These are phyloP conservation scores for Neocloeon triangulifer DNA, from an alignment of 1,140 invertebrate genomes.

Conservation along the genomic window DNA sequence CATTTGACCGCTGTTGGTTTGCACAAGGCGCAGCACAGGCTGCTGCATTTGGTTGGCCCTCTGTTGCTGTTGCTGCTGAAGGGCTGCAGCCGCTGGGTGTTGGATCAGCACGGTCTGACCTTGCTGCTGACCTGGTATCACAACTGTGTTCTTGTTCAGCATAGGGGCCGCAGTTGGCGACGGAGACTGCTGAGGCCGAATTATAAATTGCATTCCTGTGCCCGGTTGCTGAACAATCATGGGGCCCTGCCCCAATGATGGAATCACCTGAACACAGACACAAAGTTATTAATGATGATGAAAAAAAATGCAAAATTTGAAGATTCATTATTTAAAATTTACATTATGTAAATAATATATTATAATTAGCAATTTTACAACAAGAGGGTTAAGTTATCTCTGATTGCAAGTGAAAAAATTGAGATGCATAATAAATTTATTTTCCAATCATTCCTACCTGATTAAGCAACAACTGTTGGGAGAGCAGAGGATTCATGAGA, in stretches of 20 bases:
- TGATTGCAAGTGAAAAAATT: too few species aligned
- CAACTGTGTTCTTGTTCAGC: not conserved
- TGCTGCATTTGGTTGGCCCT: not conserved
- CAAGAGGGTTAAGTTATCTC: too few species aligned
- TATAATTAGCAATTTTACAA: too few species aligned
- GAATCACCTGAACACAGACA: slow-evolving; percentile 12
- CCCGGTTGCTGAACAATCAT: slow-evolving; percentile 18
- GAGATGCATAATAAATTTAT: too few species aligned
- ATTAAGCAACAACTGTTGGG: slow-evolving; percentile 13
- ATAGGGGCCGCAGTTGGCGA: slow-evolving; percentile 2
- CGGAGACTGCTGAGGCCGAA: slow-evolving; percentile 13
- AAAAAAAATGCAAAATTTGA: too few species aligned
- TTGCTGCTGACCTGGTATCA: too few species aligned
- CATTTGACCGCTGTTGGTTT: slow-evolving; percentile 15
- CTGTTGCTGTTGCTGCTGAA: slow-evolving; percentile 1
- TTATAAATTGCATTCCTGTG: slow-evolving; percentile 17
- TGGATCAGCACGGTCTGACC: too few species aligned
- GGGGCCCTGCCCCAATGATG: slow-evolving; percentile 9
- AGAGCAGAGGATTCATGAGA: too few species aligned
- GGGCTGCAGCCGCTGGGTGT: too few species aligned
- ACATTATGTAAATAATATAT: too few species aligned
- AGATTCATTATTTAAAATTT: too few species aligned
- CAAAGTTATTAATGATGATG: too few species aligned
- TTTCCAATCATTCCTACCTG: slow-evolving; percentile 8
- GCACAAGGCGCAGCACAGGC: slow-evolving; percentile 13